Conservation (phyloP, 1,140 invertebrate species). For the Potamilus streckersoni region DNA sequence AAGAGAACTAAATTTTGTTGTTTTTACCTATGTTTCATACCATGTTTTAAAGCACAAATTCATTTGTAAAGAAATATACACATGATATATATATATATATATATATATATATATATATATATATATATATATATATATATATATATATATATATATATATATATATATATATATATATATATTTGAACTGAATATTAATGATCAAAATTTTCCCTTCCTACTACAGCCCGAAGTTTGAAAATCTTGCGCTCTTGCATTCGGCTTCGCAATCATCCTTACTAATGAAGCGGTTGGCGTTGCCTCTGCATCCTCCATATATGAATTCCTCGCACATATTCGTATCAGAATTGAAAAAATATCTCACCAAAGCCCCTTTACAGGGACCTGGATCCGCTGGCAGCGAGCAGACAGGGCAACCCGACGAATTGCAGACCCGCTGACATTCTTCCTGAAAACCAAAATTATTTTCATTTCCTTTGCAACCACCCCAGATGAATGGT, state of each 20-base stretch:
- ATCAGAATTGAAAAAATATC: constrained; percentile 71
- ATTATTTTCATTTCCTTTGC: constrained; percentile 65
- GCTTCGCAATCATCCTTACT: constrained; percentile 72
- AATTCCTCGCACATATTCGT: constrained; percentile 73
- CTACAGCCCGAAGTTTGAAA: too few species aligned
- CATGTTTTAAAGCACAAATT: too few species aligned
- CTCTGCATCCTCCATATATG: constrained; percentile 77
- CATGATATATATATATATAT: too few species aligned
- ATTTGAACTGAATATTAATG: too few species aligned
- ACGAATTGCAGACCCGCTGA: background rate
- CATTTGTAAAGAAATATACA: too few species aligned
- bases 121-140: too few species aligned
- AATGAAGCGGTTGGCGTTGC: constrained; percentile 78
- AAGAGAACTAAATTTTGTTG: too few species aligned
- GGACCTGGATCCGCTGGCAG: constrained; percentile 31
- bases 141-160: too few species aligned
- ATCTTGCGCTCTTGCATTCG: constrained; percentile 60
- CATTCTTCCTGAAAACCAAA: constrained; percentile 52
- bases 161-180: too few species aligned
- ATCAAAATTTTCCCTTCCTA: too few species aligned
- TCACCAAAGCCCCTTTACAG: constrained; percentile 30
- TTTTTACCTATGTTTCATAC: too few species aligned
- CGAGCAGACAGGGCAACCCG: constrained; percentile 13
- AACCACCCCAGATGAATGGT: constrained; percentile 64
- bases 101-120: too few species aligned